Evolutionary conservation across 2,888 invertebrate species (phyloP).

Genomic region (Gryllus longicercus): DNA sequence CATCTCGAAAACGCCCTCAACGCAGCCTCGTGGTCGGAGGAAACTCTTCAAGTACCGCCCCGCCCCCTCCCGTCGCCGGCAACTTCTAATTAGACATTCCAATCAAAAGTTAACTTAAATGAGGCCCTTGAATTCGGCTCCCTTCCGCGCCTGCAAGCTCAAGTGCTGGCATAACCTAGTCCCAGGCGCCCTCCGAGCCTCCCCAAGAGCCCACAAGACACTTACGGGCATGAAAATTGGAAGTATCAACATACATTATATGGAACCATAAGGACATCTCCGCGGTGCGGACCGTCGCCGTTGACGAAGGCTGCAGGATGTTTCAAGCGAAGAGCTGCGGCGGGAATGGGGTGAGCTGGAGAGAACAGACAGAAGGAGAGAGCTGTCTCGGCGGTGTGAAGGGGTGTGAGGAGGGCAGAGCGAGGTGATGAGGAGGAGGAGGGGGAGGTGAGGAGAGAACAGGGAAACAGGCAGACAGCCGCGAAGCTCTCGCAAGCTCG

Average conservation of each 20-base stretch:
- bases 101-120: conserved; percentile 30
- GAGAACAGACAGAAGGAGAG: background rate
- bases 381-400: background rate
- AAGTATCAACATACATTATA: conserved; percentile 30
- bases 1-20: conserved; percentile 9
- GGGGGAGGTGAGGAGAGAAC: background rate
- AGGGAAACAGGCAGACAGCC: background rate
- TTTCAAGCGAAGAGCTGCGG: too few relatives aligned
- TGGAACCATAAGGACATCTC: conserved; percentile 28
- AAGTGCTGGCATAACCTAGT: conserved; percentile 2
- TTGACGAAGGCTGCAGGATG: background rate
- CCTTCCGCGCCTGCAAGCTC: background rate
- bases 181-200: background rate
- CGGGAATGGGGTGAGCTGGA: background rate
- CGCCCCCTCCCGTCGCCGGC: background rate
- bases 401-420: background rate
- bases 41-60: background rate
- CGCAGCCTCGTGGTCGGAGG: background rate
- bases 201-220: background rate
- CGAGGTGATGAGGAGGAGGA: background rate
- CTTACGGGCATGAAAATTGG: conserved; percentile 27
- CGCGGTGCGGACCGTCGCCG: background rate
- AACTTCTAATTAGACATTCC: conserved; percentile 32
- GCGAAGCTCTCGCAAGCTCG: background rate
- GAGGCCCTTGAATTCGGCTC: conserved; percentile 28